A percentile compares a stretch with the other conserved stretches of the same genome.
phyloP scores from a whole-genome alignment of 2,113 vertebrate genomes.

The Burhinus oedicnemus region DNA sequence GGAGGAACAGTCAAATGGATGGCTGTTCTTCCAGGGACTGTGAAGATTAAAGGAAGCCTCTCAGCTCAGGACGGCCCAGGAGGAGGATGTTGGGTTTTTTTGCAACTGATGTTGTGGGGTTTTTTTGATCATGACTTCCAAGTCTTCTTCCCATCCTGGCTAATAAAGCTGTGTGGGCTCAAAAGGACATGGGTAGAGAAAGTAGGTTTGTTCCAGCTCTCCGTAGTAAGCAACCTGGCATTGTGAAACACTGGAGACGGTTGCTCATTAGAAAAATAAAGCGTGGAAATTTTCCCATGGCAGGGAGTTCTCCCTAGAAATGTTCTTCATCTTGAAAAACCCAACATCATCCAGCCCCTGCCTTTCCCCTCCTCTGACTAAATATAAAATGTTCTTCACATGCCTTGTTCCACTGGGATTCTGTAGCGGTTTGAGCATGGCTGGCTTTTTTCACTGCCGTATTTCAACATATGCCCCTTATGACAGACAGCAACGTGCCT shows the following conservation, averaged over 20 bases:
- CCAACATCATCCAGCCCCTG: neutral
- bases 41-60: neutral
- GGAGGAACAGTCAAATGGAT: neutral
- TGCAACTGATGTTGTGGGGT: neutral
- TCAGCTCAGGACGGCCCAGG: neutral
- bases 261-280: neutral
- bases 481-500: neutral
- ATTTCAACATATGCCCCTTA: neutral
- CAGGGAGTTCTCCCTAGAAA: neutral
- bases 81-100: neutral
- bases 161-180: neutral
- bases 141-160: neutral
- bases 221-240: neutral
- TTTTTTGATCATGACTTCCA: neutral
- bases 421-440: neutral
- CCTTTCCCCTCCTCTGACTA: neutral
- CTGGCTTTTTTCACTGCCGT: neutral
- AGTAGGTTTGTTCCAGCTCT: neutral
- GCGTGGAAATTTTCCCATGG: neutral
- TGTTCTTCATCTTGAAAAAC: neutral
- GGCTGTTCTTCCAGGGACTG: neutral
- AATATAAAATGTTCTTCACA: neutral
- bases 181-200: neutral
- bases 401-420: neutral
- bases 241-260: neutral